Percentiles rank a stretch among this genome's conserved stretches.
phyloP scores from a whole-genome alignment of 2,797 vertebrate species.

The Jordanella pulchra region DNA sequence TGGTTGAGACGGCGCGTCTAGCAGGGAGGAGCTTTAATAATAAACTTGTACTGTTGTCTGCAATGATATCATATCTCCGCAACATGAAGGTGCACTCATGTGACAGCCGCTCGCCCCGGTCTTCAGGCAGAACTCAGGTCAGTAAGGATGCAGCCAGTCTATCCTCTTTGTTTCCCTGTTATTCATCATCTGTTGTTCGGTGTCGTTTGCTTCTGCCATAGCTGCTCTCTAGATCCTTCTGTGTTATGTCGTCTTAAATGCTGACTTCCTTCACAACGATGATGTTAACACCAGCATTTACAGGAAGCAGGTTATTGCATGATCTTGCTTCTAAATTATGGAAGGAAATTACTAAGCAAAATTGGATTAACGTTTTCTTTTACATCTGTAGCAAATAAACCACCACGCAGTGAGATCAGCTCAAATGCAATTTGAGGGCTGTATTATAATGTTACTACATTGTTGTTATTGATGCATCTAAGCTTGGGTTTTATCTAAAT shows the following conservation, averaged over 20 bases:
- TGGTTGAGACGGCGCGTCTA: slow-evolving; percentile 4
- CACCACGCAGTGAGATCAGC: slow-evolving; percentile 12
- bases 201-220: slow-evolving; percentile 6
- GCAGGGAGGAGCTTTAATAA: slow-evolving; percentile 58
- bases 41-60: slow-evolving; percentile 63
- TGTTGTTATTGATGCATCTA: not conserved
- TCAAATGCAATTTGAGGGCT: slow-evolving; percentile 4
- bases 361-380: slow-evolving; percentile 15
- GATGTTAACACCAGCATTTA: slow-evolving; percentile 3
- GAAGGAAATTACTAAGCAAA: not conserved
- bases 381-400: slow-evolving; percentile 8
- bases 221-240: slow-evolving; percentile 42
- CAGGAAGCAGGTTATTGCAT: slow-evolving; percentile 20
- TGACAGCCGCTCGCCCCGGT: slow-evolving; percentile 47
- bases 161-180: not conserved
- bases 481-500: not conserved
- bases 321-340: not conserved
- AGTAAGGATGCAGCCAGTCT: slow-evolving; percentile 31
- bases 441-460: not conserved
- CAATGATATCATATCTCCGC: too few relatives aligned
- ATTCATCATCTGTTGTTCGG: slow-evolving; percentile 12
- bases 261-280: slow-evolving; percentile 35
- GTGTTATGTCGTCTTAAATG: slow-evolving; percentile 43
- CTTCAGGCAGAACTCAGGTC: slow-evolving; percentile 55
- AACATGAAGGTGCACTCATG: slow-evolving; percentile 59